Conservation (phyloP, 2,797 vertebrate genomes). For the Natrix natrix region DNA sequence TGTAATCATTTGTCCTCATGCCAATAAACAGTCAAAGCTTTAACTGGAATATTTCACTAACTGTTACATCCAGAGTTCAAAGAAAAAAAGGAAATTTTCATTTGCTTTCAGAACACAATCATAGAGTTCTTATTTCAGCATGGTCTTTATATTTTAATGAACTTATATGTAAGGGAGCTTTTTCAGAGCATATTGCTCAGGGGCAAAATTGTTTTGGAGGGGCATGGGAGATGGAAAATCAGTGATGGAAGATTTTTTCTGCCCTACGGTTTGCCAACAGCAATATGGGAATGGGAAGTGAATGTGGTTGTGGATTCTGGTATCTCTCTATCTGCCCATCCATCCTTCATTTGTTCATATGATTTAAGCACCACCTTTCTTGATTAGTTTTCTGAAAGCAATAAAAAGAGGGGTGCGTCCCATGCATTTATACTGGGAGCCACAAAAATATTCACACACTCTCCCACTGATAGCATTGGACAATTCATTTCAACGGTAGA, state of each 20-base stretch:
- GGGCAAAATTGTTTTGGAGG: neutral
- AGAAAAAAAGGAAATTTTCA: neutral
- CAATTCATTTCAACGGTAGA: neutral
- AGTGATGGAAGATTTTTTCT: neutral
- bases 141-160: neutral
- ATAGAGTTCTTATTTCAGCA: neutral
- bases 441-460: neutral
- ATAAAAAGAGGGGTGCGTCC: neutral
- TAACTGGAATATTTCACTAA: neutral
- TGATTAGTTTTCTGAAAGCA: neutral
- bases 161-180: neutral
- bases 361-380: neutral
- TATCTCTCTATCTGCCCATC: neutral
- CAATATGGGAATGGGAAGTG: neutral
- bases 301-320: neutral
- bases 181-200: neutral
- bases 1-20: neutral
- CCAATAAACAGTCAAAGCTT: neutral
- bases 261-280: neutral
- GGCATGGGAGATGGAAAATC: neutral
- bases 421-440: neutral
- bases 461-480: neutral
- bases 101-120: neutral
- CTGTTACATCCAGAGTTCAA: neutral
- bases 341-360: neutral